phyloP scores from a whole-genome alignment of 2,797 vertebrate species.

The Bucorvus abyssinicus region DNA sequence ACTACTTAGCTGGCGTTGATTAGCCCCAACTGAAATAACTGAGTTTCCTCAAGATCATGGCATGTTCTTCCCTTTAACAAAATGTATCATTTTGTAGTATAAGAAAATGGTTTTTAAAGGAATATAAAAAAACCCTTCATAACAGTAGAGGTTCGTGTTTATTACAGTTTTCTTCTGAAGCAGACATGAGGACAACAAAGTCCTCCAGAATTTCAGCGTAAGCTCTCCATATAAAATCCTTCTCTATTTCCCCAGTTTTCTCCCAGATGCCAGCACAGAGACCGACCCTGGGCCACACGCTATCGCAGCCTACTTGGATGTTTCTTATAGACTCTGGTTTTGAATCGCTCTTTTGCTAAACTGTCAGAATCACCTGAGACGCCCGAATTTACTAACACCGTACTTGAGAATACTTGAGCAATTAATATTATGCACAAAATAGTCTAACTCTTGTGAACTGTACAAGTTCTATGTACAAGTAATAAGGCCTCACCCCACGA shows the following conservation, averaged over 20 bases:
- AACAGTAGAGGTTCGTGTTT: not conserved
- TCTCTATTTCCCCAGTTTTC: not conserved
- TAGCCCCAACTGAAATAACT: not conserved
- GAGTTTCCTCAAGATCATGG: not conserved
- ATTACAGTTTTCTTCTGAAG: not conserved
- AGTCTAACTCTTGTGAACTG: not conserved
- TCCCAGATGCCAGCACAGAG: not conserved
- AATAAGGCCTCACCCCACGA: not conserved
- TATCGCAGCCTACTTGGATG: not conserved
- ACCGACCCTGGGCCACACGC: not conserved
- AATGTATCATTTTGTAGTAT: not conserved
- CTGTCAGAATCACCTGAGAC: not conserved
- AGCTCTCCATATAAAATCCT: not conserved
- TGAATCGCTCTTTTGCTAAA: not conserved
- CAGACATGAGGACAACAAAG: not conserved
- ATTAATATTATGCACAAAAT: not conserved
- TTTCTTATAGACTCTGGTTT: not conserved
- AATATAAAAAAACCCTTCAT: not conserved
- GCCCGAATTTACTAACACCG: not conserved
- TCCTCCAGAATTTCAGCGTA: not conserved
- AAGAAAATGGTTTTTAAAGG: not conserved
- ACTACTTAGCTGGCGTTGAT: not conserved
- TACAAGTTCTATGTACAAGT: not conserved
- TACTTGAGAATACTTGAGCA: not conserved
- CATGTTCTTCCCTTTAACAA: not conserved